Base-by-base conservation (phyloP, 2,113 vertebrate species). In the Salvelinus fontinalis region DNA sequence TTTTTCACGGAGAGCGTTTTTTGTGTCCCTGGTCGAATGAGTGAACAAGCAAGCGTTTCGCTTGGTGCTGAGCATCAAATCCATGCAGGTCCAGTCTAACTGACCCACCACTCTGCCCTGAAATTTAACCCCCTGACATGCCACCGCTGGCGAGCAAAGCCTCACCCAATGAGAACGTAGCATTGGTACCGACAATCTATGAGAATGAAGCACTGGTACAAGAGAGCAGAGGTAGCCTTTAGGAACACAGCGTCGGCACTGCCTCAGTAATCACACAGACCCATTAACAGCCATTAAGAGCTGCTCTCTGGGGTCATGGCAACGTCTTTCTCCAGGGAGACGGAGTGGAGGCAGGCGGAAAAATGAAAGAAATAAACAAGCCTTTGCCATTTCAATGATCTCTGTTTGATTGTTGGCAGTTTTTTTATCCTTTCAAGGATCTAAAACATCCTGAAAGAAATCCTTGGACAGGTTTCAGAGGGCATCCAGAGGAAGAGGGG, bases 41-140 rank as follows among this genome's bases (percentile, higher is more conserved):
- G 51, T 16, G 51, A 16, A 5, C 12, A 54, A 54, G 18, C 2
- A 7, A 62, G 59, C 8, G n/a, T 62, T 62, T 22, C 20, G 0
- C n/a, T 62, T 16, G 20, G n/a, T 5, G 14, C 59, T 3, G 18
- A 22, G 59, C 59, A 16, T 62, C 12, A 24, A 39, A 70, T 14
- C 71, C 70, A 64, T 51, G 31, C 39, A 62, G 74, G 27, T 31
- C 51, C 64, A 48, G 34, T n/a, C n/a, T 14, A 62, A 75, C 67
- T 24, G 39, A 64, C 65, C 8, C 18, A 34, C 70, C 26, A 24
- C 65, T 73, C 34, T 67, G 64, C 62, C 72, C 34, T 29, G 16
- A 54, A 12, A 60, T 68, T 68, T 71, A 76, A 80, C 79, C 70
- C 14, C 70, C 69, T 44, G 27, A 27, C 14, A 57, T 44, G 22